Conservation (phyloP, 1,140 invertebrate species). For the Drosophila fuyamai region DNA sequence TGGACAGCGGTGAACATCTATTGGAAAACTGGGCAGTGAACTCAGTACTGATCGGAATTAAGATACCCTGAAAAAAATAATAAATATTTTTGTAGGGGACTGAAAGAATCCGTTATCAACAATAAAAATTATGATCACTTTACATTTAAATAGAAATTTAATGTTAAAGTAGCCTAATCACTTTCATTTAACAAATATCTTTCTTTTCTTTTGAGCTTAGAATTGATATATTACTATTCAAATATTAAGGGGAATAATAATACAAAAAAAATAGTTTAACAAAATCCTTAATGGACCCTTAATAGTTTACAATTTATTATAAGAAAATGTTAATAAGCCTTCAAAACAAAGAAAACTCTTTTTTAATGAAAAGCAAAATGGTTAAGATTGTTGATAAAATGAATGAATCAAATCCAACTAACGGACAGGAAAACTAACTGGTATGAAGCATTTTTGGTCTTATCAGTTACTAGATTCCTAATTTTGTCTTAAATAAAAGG, state of each 20-base stretch:
- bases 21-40: conserved; percentile 15
- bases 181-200: too few relatives aligned
- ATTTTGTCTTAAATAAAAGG: background rate
- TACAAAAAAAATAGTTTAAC: background rate
- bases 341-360: background rate
- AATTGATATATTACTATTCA: too few relatives aligned
- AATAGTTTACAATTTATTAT: background rate
- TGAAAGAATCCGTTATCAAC: too few relatives aligned
- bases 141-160: too few relatives aligned
- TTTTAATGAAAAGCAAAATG: background rate
- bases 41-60: too few relatives aligned
- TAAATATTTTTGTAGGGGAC: too few relatives aligned
- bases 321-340: background rate
- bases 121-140: too few relatives aligned
- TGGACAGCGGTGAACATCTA: conserved; percentile 44
- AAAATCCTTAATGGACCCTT: background rate
- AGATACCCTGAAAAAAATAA: too few relatives aligned
- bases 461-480: background rate
- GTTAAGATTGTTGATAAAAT: background rate
- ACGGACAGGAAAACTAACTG: background rate
- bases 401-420: background rate
- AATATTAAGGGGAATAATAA: background rate
- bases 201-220: too few relatives aligned
- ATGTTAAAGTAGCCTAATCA: too few relatives aligned
- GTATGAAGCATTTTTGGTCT: background rate